A percentile compares a stretch with the other conserved stretches of the same genome.
Conservation (phyloP, 2,888 invertebrate species). For the Diplolepis rosae region DNA sequence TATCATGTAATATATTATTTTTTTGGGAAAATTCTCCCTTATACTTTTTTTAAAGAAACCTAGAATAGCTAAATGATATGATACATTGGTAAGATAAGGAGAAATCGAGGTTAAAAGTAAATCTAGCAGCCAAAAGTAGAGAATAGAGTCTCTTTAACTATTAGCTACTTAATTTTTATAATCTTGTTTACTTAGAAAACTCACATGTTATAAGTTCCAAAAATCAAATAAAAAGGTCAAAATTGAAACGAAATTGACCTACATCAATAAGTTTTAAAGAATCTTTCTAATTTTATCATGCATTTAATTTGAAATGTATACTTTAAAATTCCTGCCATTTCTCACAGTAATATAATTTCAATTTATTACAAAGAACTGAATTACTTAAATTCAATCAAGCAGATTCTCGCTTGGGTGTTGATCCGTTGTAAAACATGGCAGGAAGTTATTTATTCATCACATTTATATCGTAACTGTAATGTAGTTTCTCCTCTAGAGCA, state of each 20-base stretch:
- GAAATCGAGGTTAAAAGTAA: neutral
- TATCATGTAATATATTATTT: neutral
- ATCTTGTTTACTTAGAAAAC: no score
- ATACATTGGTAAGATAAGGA: neutral
- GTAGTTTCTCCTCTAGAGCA: neutral
- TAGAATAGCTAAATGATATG: neutral
- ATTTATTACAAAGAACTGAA: no score
- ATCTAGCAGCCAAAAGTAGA: neutral
- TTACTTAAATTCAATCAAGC: no score
- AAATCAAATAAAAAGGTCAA: no score
- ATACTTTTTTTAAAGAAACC: neutral
- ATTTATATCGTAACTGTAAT: neutral
- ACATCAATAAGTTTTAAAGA: no score
- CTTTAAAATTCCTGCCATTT: no score
- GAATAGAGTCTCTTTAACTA: slow-evolving; percentile 38
- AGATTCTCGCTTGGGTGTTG: neutral
- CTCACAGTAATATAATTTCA: no score
- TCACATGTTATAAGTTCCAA: no score
- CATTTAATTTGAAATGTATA: no score
- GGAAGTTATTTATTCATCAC: neutral
- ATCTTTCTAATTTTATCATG: no score
- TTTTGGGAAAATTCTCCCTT: neutral
- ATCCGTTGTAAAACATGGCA: neutral
- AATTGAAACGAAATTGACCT: no score
- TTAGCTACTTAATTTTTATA: slow-evolving; percentile 42